Percentiles rank a stretch among this genome's conserved stretches.
Conservation (phyloP, 2,797 vertebrate species). For the Nannoperca australis region DNA sequence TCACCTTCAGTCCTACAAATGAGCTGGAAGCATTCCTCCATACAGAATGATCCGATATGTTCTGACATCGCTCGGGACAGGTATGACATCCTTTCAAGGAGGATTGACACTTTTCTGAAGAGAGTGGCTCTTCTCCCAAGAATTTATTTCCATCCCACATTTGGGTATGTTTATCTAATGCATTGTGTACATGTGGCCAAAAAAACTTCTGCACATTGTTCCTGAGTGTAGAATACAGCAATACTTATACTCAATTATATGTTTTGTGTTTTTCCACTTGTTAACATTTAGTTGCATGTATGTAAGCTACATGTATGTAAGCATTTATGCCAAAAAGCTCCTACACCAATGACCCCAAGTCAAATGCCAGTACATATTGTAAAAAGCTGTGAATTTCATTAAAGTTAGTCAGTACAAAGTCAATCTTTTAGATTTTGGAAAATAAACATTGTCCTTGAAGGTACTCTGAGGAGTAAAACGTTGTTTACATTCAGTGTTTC, state of each 20-base stretch:
- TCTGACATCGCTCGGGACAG: conserved; percentile 28
- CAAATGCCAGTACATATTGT: neutral
- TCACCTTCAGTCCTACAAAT: neutral
- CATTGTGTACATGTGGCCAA: neutral
- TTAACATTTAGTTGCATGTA: neutral
- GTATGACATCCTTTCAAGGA: conserved; percentile 18
- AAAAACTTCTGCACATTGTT: neutral
- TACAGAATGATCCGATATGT: conserved; percentile 24
- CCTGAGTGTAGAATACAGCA: neutral
- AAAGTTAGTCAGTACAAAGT: neutral
- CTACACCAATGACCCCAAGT: neutral
- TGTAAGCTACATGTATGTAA: neutral
- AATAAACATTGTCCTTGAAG: neutral
- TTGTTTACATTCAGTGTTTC: neutral
- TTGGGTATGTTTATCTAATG: conserved; percentile 8
- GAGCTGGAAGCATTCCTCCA: neutral
- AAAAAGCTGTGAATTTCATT: neutral
- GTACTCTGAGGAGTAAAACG: neutral
- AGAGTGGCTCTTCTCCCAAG: neutral
- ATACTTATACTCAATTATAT: neutral
- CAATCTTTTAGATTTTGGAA: neutral
- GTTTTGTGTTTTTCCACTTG: neutral
- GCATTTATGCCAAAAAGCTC: neutral
- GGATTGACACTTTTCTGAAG: conserved; percentile 7
- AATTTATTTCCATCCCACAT: neutral